A percentile compares a stretch with the other conserved stretches of the same genome.
Conservation (phyloP, 2,797 vertebrate species). For the Rhinella marina region DNA sequence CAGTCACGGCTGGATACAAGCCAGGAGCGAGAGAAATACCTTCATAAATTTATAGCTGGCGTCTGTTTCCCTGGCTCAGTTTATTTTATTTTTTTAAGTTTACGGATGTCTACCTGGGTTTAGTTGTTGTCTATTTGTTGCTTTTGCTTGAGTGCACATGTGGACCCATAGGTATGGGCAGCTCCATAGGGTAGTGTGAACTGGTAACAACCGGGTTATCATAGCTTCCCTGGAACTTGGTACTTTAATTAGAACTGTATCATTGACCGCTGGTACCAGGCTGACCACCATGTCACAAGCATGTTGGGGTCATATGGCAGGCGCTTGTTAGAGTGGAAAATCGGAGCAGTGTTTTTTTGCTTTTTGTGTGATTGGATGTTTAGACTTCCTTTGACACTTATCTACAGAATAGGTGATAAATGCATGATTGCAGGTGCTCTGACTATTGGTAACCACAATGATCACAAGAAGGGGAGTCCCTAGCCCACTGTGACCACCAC, state of each 20-base stretch:
- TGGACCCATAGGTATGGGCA: not conserved
- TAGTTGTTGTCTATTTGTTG: not conserved
- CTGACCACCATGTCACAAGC: not conserved
- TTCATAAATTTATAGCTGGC: not conserved
- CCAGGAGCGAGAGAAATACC: not conserved
- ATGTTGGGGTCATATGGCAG: not conserved
- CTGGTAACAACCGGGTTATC: not conserved
- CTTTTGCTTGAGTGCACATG: not conserved
- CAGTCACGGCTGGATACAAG: not conserved
- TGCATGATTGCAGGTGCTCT: too few species aligned
- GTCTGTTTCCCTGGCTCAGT: not conserved
- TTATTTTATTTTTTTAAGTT: not conserved
- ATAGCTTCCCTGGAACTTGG: not conserved
- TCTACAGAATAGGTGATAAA: too few species aligned
- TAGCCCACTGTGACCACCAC: too few species aligned
- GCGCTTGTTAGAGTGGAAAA: not conserved
- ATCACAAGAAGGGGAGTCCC: too few species aligned
- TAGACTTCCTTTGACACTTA: too few species aligned
- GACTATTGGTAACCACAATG: too few species aligned
- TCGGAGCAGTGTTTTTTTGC: too few species aligned
- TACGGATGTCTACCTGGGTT: not conserved
- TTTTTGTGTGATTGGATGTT: too few species aligned
- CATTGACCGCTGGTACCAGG: not conserved
- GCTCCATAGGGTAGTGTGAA: not conserved
- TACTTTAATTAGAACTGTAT: not conserved